Base-by-base conservation (phyloP, 1,140 invertebrate species). In the Eurytemora carolleeae region DNA sequence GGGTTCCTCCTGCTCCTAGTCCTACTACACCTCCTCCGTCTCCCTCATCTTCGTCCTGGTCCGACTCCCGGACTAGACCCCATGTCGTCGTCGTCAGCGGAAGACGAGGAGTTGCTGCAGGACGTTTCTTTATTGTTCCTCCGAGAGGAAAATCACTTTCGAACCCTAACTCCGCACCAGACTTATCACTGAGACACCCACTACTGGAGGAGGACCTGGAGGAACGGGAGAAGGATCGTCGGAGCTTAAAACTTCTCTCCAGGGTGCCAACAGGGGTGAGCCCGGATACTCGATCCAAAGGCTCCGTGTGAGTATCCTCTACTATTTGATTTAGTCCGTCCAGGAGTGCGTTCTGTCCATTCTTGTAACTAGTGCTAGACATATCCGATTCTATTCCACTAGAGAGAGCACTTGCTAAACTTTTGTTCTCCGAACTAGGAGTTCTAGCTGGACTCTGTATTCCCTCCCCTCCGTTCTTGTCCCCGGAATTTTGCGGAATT, bases 361-460 rank as follows among this genome's bases (percentile, higher is more conserved):
- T 20, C 1, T 12, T 58, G 3, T 20, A 44, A 2, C 83, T 85
- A 44, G 53, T 54, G 20, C 23, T 22, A 1, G 57, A 58, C 24
- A 56, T 3, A n/a, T 56, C 55, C 7, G 55, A 31, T 24, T 85
- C 73, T 65, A 83, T 86, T 16, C 84, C 84, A 66, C 83, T 85
- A 12, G 84, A 86, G 67, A 83, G 84, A 16, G 83, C 85, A 64
- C 82, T 85, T 20, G 82, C 84, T 2, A 83, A 82, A 44, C 84
- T 78, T 31, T 68, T 63, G 53, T 64, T 66, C 44, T 66, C 66
- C 17, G 65, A 64, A 22, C 64, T 64, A 21, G 65, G 64, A n/a
- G 63, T 66, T 18, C 63, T 65, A 25, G 65, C 66, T 26, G 65
- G 63, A 24, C 61, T 64, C 21, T 63, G 21, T 15, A 58, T 59